phyloP scores from a whole-genome alignment of 2,888 invertebrate genomes.

The Anticlea derivata region DNA sequence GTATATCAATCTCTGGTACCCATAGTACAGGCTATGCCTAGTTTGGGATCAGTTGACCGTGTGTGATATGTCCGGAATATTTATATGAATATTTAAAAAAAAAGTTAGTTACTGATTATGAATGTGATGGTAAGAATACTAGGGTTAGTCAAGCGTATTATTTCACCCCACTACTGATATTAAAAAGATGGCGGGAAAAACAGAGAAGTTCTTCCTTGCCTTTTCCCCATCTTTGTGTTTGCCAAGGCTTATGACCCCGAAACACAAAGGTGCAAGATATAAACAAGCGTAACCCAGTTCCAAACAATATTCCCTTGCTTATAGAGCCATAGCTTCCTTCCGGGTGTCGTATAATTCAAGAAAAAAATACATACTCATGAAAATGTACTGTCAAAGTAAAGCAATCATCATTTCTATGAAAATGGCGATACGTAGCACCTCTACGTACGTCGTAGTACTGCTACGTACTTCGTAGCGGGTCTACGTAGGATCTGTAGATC shows the following conservation, averaged over 20 bases:
- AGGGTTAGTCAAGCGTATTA: no score
- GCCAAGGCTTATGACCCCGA: neutral
- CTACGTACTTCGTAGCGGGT: conserved; percentile 22
- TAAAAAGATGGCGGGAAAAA: no score
- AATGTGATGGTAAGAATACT: no score
- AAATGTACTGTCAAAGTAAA: conserved; percentile 20
- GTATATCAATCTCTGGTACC: no score
- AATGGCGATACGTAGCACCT: conserved; percentile 15
- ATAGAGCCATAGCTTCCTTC: conserved; percentile 13
- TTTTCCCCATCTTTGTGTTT: no score
- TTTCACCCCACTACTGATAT: no score
- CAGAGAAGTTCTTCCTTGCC: no score
- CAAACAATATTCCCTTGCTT: conserved; percentile 20
- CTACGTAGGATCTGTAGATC: conserved; percentile 14
- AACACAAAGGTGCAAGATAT: neutral
- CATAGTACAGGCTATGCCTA: no score
- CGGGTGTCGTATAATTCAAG: conserved; percentile 21
- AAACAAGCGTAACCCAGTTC: conserved; percentile 12
- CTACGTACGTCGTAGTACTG: conserved; percentile 13
- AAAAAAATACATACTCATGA: conserved; percentile 18
- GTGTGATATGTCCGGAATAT: no score
- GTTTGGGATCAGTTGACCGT: no score
- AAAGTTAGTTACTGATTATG: no score
- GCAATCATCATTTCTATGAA: conserved; percentile 32
- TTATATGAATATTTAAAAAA: no score